Percentiles rank a stretch among this genome's conserved stretches.
These are phyloP conservation scores for Ctenodactylus gundi DNA, from an alignment of 2,113 vertebrate genomes.

Conservation along the genomic window DNA sequence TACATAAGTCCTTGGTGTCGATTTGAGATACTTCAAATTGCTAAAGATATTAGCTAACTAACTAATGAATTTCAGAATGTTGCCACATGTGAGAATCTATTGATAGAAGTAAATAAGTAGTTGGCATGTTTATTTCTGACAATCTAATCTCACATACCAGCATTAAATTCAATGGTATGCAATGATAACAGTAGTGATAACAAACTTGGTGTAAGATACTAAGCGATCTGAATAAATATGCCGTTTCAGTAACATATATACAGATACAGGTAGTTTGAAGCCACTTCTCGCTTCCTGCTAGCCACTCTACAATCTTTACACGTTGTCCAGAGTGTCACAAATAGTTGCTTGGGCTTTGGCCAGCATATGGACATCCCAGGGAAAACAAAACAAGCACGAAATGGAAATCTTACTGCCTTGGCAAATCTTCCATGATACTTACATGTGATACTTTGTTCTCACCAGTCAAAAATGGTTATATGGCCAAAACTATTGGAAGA, in stretches of 20 bases:
- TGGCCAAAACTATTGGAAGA: neutral
- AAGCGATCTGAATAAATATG: neutral
- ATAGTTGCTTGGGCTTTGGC: neutral
- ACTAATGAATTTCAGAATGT: constrained; percentile 77
- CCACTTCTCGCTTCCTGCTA: neutral
- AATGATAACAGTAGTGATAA: neutral
- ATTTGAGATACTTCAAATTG: constrained; percentile 78
- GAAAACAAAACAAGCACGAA: neutral
- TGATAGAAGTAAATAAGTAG: too few species aligned
- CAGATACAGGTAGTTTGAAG: neutral
- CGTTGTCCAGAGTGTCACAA: neutral
- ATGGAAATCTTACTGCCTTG: neutral
- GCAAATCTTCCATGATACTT: neutral
- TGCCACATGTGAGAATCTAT: too few species aligned
- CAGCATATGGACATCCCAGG: neutral
- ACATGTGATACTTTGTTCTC: neutral
- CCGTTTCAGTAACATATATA: neutral
- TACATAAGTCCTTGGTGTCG: constrained; percentile 77
- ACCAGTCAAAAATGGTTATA: neutral
- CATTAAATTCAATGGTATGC: neutral
- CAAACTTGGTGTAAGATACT: neutral
- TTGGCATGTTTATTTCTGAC: neutral
- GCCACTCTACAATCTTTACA: neutral
- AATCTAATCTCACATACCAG: neutral
- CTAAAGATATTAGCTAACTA: constrained; percentile 80